phyloP scores from a whole-genome alignment of 37 sponge, comb jelly and placozoan genomes.

The Petrosia ficiformis region DNA sequence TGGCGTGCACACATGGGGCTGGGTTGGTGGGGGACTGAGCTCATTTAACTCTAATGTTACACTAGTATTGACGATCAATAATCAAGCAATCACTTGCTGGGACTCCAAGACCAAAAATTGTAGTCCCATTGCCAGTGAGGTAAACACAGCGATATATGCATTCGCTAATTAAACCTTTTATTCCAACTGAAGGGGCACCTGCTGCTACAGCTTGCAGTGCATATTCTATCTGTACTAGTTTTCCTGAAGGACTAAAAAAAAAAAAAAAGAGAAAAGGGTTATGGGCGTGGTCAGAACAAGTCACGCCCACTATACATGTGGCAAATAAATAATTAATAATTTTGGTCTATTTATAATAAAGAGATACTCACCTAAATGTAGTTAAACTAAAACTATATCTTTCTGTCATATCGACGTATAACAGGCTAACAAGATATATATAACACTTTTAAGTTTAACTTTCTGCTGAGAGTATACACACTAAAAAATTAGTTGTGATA shows the following conservation, averaged over 20 bases:
- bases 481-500: neutral
- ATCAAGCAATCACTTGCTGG: too few relatives aligned
- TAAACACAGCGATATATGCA: neutral
- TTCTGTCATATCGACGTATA: constrained; percentile 64
- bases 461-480: neutral
- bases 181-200: constrained; percentile 94
- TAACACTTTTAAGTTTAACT: neutral
- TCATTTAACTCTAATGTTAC: neutral
- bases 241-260: constrained; percentile 85
- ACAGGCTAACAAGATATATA: too few relatives aligned
- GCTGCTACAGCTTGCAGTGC: constrained; percentile 93
- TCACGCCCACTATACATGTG: too few relatives aligned
- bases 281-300: neutral
- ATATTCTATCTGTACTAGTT: constrained; percentile 97
- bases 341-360: too few relatives aligned
- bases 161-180: constrained; percentile 88
- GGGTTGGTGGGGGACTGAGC: neutral
- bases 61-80: neutral
- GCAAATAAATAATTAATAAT: neutral
- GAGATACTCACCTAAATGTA: constrained; percentile 83
- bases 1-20: too few relatives aligned
- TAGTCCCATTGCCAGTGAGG: neutral
- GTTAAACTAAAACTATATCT: constrained; percentile 96
- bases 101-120: too few relatives aligned
- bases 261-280: neutral